phyloP scores from a whole-genome alignment of 2,888 invertebrate species.

The Apoderus coryli region DNA sequence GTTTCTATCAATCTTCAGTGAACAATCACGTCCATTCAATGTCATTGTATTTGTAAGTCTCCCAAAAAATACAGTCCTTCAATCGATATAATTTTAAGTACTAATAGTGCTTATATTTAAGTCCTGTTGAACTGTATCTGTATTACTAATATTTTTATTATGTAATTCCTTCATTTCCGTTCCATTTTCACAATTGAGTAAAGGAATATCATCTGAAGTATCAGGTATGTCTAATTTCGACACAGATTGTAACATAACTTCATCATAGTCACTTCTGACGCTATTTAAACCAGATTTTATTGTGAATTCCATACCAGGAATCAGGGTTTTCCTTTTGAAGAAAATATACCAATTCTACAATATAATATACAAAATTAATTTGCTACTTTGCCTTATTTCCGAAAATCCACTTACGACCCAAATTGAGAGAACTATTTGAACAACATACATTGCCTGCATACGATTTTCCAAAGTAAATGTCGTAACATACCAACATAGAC shows the following conservation, averaged over 20 bases:
- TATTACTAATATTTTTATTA: slow-evolving; percentile 23
- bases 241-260: too few species aligned
- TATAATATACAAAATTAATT: slow-evolving; percentile 3
- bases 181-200: slow-evolving; percentile 27
- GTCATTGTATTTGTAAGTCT: too few species aligned
- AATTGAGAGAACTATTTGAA: too few species aligned
- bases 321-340: slow-evolving; percentile 27
- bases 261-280: too few species aligned
- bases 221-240: neutral
- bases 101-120: slow-evolving; percentile 35
- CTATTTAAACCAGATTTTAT: too few species aligned
- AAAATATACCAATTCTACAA: slow-evolving; percentile 33
- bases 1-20: too few species aligned
- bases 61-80: too few species aligned
- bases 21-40: too few species aligned
- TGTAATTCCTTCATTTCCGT: slow-evolving; percentile 34
- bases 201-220: slow-evolving; percentile 28
- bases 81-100: slow-evolving; percentile 30
- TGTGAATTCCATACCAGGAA: slow-evolving; percentile 22
- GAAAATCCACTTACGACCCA: too few species aligned
- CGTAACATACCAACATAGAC: slow-evolving; percentile 39
- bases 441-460: too few species aligned
- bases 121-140: slow-evolving; percentile 10
- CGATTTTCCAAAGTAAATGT: too few species aligned
- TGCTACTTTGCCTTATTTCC: too few species aligned